Evolutionary conservation across 1,140 invertebrate species (phyloP), one percentile per base, ranked within the genome.

Genomic region (Bursaphelenchus mucronatus): DNA sequence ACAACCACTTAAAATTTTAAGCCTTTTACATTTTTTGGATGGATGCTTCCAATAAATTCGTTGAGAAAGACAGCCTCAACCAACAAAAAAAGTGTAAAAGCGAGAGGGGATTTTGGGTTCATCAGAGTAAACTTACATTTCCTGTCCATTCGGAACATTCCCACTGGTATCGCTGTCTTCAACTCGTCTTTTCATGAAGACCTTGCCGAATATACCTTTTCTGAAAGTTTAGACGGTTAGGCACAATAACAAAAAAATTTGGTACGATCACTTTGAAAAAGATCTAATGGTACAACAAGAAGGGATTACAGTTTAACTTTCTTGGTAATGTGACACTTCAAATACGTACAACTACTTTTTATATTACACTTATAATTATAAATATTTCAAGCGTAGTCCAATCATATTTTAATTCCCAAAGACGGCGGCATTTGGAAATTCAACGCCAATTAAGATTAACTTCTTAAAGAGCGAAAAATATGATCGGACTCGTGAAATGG

Each of bases 131-230:
- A 43, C 47, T 49, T 49, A 49, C 47, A 19, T 49, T 49, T n/a
- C 13, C 47, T 49, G 13, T 49, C 13, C 47, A 49, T n/a, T n/a
- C 19, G 13, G 47, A 19, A n/a, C 19, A 6, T n/a, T 19, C 13
- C 19, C 19, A n/a, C 19, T 6, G 19, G 47, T 49, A n/a, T n/a
- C 19, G 13, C 40, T 13, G 57, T 59, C 57, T 11, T 45, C n/a
- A 13, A 59, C 57, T 50, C 45, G 41, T 39, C 13, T n/a, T 39
- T 40, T 59, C 40, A 40, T 59, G 57, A 59, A 59, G 19, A 59
- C 40, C 41, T 59, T 59, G 40, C 57, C 57, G 40, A 59, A 59
- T 11, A 59, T 13, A 17, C 57, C 57, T 44, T 59, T 59, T 39
- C 57, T 59, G 57, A 59, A 59, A 59, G 30, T 39, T 15, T 49